Evolutionary conservation across 2,113 vertebrate genomes (phyloP), one percentile per base, ranked within the genome.

Genomic region (Ptyas mucosa): DNA sequence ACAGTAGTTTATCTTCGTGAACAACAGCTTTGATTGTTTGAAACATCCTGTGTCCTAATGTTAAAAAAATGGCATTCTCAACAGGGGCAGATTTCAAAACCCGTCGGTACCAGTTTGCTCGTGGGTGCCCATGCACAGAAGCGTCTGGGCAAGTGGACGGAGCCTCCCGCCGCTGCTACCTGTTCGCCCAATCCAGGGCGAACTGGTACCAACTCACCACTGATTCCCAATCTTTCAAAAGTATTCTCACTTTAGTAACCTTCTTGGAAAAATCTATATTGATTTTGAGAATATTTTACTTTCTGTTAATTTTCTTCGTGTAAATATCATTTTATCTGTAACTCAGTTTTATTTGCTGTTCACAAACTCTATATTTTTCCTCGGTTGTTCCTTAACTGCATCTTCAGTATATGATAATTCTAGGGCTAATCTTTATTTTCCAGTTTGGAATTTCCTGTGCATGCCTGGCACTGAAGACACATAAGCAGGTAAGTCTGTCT

Each of bases 371-470:
- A 1, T 18, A 12, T 6, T 23, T 11, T 49, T 43, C 34, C n/a
- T 0, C 7, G 39, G 14, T 26, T 55, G 95, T 95, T 96, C 97
- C 94, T 89, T 98, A 95, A 98, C 97, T 49, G 4, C 53, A 4
- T 9, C 26, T 53, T 54, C 96, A 99, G 99, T 99, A 99, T 94
- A 99, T 99, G 98, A 98, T 99, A 87, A 98, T 99, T 92, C 98
- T 99, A 49, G 98, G 99, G 90, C 97, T 99, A 14, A 98, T 99
- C 69, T 99, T 99, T 96, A 93, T 99, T 87, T 98, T 99, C 96
- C 99, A 99, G 96, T 98, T 99, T 93, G 98, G 98, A 90, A 97
- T 99, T 90, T 99, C 99, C 53, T 99, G 98, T 92, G 99, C 98
- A 34, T 99, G 99, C 89, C 89, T 99, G 96, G 98, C 98, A 1